Evolutionary conservation across 1,140 invertebrate species (phyloP).

Genomic region (Drosophila parvula): DNA sequence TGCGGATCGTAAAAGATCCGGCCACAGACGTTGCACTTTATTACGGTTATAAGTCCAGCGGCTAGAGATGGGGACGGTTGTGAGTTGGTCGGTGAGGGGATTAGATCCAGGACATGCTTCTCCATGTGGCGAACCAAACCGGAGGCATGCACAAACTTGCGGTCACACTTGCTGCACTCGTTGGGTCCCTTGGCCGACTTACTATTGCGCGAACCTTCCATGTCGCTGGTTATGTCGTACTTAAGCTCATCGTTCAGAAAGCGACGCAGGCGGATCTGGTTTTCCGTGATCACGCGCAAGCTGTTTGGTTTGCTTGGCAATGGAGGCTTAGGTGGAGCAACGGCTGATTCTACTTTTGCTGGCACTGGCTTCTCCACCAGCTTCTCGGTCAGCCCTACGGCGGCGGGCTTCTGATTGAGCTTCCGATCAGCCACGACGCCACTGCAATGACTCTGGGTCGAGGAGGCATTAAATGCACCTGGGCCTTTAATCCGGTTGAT

Average conservation of each 20-base stretch:
- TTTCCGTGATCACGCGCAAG: slow-evolving; percentile 65
- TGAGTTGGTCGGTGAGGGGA: slow-evolving; percentile 42
- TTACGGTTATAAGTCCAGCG: slow-evolving; percentile 48
- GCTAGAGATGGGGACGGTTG: slow-evolving; percentile 18
- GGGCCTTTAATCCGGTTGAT: slow-evolving; percentile 49
- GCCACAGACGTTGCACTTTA: slow-evolving; percentile 71
- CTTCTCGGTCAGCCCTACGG: background rate
- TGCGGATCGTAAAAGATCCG: slow-evolving; percentile 64
- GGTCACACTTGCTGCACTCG: slow-evolving; percentile 79
- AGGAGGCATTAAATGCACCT: slow-evolving; percentile 37
- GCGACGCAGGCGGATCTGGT: slow-evolving; percentile 72
- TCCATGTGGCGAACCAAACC: slow-evolving; percentile 81
- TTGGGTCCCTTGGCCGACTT: slow-evolving; percentile 58
- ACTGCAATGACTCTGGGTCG: slow-evolving; percentile 62
- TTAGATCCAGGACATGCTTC: slow-evolving; percentile 76
- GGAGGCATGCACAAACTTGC: slow-evolving; percentile 80
- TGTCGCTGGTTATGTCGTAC: slow-evolving; percentile 58
- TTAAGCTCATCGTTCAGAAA: slow-evolving; percentile 78
- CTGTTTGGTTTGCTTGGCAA: slow-evolving; percentile 23
- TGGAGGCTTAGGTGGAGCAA: background rate
- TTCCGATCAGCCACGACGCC: slow-evolving; percentile 5
- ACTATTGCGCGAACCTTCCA: slow-evolving; percentile 30
- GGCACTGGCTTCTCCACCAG: background rate
- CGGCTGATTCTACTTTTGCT: background rate
- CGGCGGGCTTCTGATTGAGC: background rate